These are phyloP conservation scores for Eupithecia vulgata DNA, from an alignment of 2,888 invertebrate genomes.

Conservation along the genomic window DNA sequence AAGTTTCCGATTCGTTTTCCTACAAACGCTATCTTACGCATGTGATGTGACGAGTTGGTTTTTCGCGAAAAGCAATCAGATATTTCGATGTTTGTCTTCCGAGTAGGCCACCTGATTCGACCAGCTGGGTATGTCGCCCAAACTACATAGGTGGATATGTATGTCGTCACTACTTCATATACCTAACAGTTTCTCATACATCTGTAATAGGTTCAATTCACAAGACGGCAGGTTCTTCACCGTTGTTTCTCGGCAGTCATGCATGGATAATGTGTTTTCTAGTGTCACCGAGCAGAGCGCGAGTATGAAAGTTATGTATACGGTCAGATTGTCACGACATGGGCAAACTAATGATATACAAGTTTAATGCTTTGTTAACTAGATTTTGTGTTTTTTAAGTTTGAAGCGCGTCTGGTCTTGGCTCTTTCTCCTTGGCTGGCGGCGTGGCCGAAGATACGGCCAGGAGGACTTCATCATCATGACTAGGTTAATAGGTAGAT, in stretches of 20 bases:
- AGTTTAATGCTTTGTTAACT: not conserved
- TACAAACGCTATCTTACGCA: too few species aligned
- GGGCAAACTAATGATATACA: slow-evolving; percentile 14
- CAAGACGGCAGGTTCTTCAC: slow-evolving; percentile 33
- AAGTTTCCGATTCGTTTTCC: too few species aligned
- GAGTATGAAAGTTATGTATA: slow-evolving; percentile 35
- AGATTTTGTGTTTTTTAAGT: not conserved
- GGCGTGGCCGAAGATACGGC: too few species aligned
- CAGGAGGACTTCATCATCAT: too few species aligned
- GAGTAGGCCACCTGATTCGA: too few species aligned
- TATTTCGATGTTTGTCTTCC: too few species aligned
- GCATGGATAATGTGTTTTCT: slow-evolving; percentile 55
- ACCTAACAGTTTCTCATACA: not conserved
- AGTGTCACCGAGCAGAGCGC: slow-evolving; percentile 43
- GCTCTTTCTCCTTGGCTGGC: not conserved
- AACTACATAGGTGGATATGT: not conserved
- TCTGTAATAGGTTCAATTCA: not conserved
- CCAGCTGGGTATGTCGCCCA: not conserved
- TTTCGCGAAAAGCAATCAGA: too few species aligned
- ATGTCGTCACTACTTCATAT: not conserved
- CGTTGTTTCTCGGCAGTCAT: slow-evolving; percentile 59
- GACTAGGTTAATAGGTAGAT: too few species aligned
- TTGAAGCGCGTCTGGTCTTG: not conserved
- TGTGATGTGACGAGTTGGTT: too few species aligned
- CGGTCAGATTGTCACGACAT: slow-evolving; percentile 34